These are phyloP conservation scores for Pegoplata infirma DNA, from an alignment of 2,888 invertebrate genomes.

Conservation along the genomic window DNA sequence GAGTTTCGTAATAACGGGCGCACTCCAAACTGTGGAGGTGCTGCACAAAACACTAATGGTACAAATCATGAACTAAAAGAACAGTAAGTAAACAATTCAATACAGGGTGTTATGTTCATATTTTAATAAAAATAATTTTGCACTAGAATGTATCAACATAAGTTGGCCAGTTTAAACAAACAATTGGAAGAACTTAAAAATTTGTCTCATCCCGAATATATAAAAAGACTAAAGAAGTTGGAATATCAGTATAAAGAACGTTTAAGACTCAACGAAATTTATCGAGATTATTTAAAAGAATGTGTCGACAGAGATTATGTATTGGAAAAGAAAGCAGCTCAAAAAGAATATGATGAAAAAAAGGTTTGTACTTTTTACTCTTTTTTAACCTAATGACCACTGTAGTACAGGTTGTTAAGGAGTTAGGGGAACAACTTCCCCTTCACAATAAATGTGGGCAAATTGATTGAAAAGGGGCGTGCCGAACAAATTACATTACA, in stretches of 20 bases:
- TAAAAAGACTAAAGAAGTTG: slow-evolving; percentile 88
- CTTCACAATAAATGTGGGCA: too few relatives aligned
- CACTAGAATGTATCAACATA: slow-evolving; percentile 91
- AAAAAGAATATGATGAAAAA: slow-evolving; percentile 96
- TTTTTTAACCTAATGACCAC: too few relatives aligned
- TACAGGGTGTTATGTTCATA: slow-evolving; percentile 41
- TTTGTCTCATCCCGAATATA: slow-evolving; percentile 91
- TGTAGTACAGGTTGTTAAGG: too few relatives aligned
- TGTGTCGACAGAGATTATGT: slow-evolving; percentile 92
- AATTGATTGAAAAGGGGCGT: too few relatives aligned
- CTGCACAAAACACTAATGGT: slow-evolving; percentile 66
- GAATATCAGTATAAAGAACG: slow-evolving; percentile 91
- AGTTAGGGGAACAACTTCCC: too few relatives aligned
- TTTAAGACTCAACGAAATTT: slow-evolving; percentile 86
- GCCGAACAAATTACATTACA: too few relatives aligned
- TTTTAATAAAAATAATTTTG: too few relatives aligned
- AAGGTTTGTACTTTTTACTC: too few relatives aligned
- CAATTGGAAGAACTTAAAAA: slow-evolving; percentile 93
- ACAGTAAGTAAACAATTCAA: slow-evolving; percentile 70
- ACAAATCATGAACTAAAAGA: slow-evolving; percentile 77
- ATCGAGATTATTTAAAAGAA: slow-evolving; percentile 89
- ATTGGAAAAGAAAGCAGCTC: slow-evolving; percentile 91
- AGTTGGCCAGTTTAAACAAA: slow-evolving; percentile 91
- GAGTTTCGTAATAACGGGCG: slow-evolving; percentile 84
- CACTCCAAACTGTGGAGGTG: slow-evolving; percentile 67